Base-by-base conservation (phyloP, 92 coral and sea anemone species). In the Paramuricea clavata region DNA sequence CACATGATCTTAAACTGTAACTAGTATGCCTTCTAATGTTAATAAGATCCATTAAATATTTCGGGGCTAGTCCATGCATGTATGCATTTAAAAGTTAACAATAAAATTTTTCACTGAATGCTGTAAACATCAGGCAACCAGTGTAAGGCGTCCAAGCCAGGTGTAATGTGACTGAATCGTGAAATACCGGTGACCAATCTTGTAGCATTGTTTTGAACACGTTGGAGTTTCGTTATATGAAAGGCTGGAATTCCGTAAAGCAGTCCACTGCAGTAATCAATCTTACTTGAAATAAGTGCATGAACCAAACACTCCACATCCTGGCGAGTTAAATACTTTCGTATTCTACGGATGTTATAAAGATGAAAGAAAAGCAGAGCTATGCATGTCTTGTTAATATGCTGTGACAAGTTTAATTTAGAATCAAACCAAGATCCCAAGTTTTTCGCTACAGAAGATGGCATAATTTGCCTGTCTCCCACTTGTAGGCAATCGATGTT, bases 251-350 rank as follows among this genome's bases (percentile, higher is more conserved):
- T 85, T 49, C 90, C 89, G 54, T 85, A 76, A 39, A 85, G 76
- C 56, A 92, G 75, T 60, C 92, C 81, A 64, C 85, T 89, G 49
- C 90, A 85, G 70, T 88, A 88, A 83, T 85, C 94, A 43, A 88
- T 54, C 69, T 83, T 78, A 42, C 86, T 54, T 22, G 91, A 88
- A 21, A 88, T 75, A 62, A 85, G 64, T 35, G 89, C 83, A 43
- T 87, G 85, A 50, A 90, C 81, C 44, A 85, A 52, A 68, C 76
- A 74, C 49, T 69, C 62, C 62, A 13, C 62, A 54, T 54, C 83
- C 34, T 59, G 71, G 35, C 44, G 74, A 12, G 81, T 78, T 64
- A 83, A 42, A 56, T 67, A 70, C 56, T 87, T 78, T 54, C 67
- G 65, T 28, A 83, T 69, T 65, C 89, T 49, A 28, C 74, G 67